phyloP scores from a whole-genome alignment of 2,113 vertebrate species.

The Syngnathus floridae region DNA sequence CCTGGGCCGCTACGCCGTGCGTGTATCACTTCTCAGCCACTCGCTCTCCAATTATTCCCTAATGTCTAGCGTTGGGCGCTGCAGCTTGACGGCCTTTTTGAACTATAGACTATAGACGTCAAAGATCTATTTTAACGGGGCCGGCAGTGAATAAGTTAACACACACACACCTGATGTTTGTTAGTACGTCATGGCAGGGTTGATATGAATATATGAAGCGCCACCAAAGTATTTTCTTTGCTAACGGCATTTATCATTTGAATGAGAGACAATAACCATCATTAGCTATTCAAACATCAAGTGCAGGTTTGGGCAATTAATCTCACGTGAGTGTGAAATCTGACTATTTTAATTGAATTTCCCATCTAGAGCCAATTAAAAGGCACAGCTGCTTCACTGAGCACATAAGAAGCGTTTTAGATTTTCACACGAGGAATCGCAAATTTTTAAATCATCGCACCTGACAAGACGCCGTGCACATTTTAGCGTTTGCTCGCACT shows the following conservation, averaged over 20 bases:
- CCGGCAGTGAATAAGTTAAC: no score
- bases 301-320: conserved; percentile 46
- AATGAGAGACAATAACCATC: conserved; percentile 50
- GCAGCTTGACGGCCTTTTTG: background rate
- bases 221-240: background rate
- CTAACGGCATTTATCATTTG: conserved; percentile 43
- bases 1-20: conserved; percentile 39
- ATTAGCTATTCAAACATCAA: conserved; percentile 52
- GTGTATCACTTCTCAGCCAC: conserved; percentile 40
- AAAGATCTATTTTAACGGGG: no score
- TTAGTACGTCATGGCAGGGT: conserved; percentile 7
- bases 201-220: no score
- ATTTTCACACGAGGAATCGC: conserved; percentile 6
- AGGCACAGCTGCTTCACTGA: conserved; percentile 45
- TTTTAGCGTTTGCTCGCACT: conserved; percentile 23
- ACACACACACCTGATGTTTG: background rate
- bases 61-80: conserved; percentile 13
- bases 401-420: conserved; percentile 36
- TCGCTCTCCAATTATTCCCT: conserved; percentile 10
- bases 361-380: conserved; percentile 36
- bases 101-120: no score
- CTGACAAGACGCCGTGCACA: conserved; percentile 24
- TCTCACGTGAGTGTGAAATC: conserved; percentile 32
- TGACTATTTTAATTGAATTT: conserved; percentile 43
- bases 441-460: conserved; percentile 32